Evolutionary conservation across 2,113 vertebrate genomes (phyloP).

Genomic region (Oplegnathus fasciatus): DNA sequence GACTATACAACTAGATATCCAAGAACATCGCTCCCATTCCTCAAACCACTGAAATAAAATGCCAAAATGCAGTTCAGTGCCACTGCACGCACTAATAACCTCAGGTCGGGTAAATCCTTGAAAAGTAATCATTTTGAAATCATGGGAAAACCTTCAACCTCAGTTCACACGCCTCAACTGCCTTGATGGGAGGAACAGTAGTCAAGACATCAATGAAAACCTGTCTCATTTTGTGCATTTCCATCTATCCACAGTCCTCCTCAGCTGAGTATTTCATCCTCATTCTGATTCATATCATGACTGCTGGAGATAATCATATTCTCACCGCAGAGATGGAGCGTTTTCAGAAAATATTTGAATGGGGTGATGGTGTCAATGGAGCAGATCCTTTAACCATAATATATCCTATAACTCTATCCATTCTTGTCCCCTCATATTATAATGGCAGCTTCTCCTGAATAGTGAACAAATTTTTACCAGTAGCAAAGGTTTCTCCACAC

Average conservation of each 20-base stretch:
- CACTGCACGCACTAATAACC: too few relatives aligned
- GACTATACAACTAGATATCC: background rate
- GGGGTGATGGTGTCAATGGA: conserved; percentile 63
- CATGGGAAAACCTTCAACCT: background rate
- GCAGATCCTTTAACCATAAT: conserved; percentile 66
- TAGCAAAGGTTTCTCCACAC: conserved; percentile 41
- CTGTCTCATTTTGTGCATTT: conserved; percentile 32
- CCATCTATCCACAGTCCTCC: background rate
- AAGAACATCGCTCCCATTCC: background rate
- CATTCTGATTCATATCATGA: conserved; percentile 67
- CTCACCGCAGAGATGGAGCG: conserved; percentile 44
- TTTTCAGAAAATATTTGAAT: conserved; percentile 67
- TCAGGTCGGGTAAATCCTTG: too few relatives aligned
- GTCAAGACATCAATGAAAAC: conserved; percentile 23
- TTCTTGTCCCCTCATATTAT: conserved; percentile 51
- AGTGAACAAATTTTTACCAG: conserved; percentile 25
- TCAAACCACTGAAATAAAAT: background rate
- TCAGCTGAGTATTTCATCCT: conserved; percentile 34
- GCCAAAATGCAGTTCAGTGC: background rate
- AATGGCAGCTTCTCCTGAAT: conserved; percentile 48
- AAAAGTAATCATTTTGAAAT: background rate
- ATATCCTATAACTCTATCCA: conserved; percentile 52
- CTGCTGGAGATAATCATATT: conserved; percentile 65
- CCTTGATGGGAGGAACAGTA: conserved; percentile 11
- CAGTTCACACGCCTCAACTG: background rate